Evolutionary conservation across 1,140 invertebrate genomes (phyloP).

Genomic region (Sitobion miscanthi): DNA sequence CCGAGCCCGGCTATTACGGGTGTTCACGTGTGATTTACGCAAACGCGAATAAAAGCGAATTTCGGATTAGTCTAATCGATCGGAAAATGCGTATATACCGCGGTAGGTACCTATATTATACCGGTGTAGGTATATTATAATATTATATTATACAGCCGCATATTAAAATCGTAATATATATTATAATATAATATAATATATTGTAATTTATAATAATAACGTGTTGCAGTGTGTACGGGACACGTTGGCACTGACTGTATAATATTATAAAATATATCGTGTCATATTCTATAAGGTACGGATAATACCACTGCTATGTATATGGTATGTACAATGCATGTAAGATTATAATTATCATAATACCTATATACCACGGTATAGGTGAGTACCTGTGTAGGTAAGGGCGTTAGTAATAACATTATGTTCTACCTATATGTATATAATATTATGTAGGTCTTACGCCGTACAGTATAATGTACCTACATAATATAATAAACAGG

Average conservation of each 20-base stretch:
- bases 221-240: too few species aligned
- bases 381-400: too few species aligned
- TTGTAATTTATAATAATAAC: too few species aligned
- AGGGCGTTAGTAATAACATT: neutral
- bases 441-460: neutral
- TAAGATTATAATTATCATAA: too few species aligned
- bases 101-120: neutral
- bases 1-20: neutral
- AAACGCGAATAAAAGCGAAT: neutral
- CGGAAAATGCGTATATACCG: conserved; percentile 32
- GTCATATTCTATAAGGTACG: neutral
- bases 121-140: too few species aligned
- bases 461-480: neutral
- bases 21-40: conserved; percentile 20
- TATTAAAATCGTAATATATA: neutral
- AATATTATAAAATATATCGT: too few species aligned
- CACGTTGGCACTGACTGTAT: too few species aligned
- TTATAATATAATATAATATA: too few species aligned
- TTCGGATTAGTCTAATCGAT: conserved; percentile 47
- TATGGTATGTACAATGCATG: neutral
- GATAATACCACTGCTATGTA: neutral
- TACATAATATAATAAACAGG: too few species aligned
- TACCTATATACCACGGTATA: too few species aligned
- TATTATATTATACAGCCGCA: too few species aligned
- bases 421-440: neutral